Percentiles rank a stretch among this genome's conserved stretches.
phyloP scores from a whole-genome alignment of 2,113 vertebrate species.

The Cheirogaleus medius region DNA sequence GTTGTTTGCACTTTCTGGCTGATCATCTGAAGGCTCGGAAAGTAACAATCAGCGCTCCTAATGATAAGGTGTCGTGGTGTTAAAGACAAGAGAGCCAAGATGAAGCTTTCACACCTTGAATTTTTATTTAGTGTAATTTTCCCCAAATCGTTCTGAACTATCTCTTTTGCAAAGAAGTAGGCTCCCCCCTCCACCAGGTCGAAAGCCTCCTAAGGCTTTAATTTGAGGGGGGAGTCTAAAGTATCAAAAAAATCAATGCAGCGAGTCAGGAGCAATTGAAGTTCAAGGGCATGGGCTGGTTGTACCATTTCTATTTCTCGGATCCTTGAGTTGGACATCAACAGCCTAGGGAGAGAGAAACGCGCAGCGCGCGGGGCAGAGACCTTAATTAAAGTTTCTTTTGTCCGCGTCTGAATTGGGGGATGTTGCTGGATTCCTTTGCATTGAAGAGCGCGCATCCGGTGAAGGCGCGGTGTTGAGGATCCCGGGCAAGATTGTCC shows the following conservation, averaged over 20 bases:
- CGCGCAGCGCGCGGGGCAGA: slow-evolving; percentile 70
- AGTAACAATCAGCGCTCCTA: slow-evolving; percentile 82
- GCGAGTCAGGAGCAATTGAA: slow-evolving; percentile 83
- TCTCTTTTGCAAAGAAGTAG: slow-evolving; percentile 64
- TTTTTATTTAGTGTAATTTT: slow-evolving; percentile 80
- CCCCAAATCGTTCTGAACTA: slow-evolving; percentile 72
- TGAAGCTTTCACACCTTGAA: slow-evolving; percentile 80
- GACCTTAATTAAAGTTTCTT: slow-evolving; percentile 83
- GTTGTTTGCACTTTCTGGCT: slow-evolving; percentile 80
- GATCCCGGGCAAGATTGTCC: slow-evolving; percentile 69
- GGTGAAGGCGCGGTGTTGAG: slow-evolving; percentile 63
- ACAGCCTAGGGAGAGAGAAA: slow-evolving; percentile 73
- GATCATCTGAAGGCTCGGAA: slow-evolving; percentile 80
- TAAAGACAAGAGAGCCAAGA: slow-evolving; percentile 82
- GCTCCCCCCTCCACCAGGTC: slow-evolving; percentile 26
- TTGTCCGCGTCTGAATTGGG: slow-evolving; percentile 73
- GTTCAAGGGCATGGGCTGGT: slow-evolving; percentile 82
- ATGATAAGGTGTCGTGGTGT: slow-evolving; percentile 85
- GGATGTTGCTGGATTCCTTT: slow-evolving; percentile 71
- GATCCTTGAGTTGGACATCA: slow-evolving; percentile 76
- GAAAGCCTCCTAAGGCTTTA: slow-evolving; percentile 75
- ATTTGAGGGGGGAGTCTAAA: slow-evolving; percentile 45
- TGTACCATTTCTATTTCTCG: slow-evolving; percentile 76
- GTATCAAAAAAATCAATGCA: slow-evolving; percentile 81
- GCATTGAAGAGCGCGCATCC: slow-evolving; percentile 70